Evolutionary conservation across 1,140 invertebrate genomes (phyloP).

Genomic region (Chymomyza costata): DNA sequence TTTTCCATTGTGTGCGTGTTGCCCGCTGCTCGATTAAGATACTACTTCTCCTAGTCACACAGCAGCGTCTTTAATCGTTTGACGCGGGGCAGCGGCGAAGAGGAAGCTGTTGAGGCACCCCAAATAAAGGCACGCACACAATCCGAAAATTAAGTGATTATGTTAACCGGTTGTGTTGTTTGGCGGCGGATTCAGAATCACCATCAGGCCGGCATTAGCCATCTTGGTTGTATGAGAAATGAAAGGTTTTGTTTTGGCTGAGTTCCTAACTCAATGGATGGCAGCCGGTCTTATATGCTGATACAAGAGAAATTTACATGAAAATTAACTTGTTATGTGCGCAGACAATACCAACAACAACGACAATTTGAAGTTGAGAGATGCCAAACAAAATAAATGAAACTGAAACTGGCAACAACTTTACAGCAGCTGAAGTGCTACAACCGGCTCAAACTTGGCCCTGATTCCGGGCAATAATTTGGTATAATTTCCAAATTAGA

Average conservation of each 20-base stretch:
- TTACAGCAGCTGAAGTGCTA: conserved; percentile 4
- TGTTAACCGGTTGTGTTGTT: conserved; percentile 53
- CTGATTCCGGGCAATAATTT: conserved; percentile 47
- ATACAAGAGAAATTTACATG: conserved; percentile 66
- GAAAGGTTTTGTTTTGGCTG: conserved; percentile 20
- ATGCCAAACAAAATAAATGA: no score
- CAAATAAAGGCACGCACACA: conserved; percentile 52
- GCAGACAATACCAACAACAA: conserved; percentile 15
- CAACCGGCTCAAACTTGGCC: conserved; percentile 9
- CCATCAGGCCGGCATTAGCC: not conserved
- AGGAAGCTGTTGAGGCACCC: conserved; percentile 7
- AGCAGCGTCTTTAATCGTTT: not conserved
- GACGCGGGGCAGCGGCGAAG: no score
- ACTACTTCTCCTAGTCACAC: not conserved
- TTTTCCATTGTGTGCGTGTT: conserved; percentile 8
- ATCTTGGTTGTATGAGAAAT: conserved; percentile 1
- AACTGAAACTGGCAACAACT: conserved; percentile 14
- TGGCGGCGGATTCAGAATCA: not conserved
- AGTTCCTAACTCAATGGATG: conserved; percentile 1
- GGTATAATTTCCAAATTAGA: conserved; percentile 71
- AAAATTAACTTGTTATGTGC: conserved; percentile 70
- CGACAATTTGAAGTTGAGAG: conserved; percentile 21
- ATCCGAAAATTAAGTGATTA: conserved; percentile 71
- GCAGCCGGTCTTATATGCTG: conserved; percentile 25
- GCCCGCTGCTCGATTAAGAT: conserved; percentile 11